A percentile compares a stretch with the other conserved stretches of the same genome.
Conservation (phyloP, 2,888 invertebrate genomes). For the Caenorhabditis zanzibari region DNA sequence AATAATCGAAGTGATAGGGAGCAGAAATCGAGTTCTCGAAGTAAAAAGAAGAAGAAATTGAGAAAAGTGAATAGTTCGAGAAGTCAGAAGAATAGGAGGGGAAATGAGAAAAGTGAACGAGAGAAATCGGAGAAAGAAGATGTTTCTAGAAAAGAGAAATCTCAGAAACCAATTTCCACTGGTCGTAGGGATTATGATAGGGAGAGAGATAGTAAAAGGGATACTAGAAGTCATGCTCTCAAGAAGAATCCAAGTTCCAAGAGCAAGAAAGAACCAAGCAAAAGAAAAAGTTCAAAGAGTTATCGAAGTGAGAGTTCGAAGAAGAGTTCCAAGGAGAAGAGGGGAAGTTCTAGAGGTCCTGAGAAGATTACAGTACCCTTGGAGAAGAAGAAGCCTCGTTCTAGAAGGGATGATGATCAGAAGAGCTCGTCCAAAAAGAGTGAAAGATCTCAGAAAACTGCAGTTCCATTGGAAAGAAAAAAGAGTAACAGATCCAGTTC, state of each 20-base stretch:
- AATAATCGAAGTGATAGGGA: background rate
- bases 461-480: background rate
- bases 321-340: slow-evolving; percentile 2
- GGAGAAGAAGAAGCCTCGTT: background rate
- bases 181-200: background rate
- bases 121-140: slow-evolving; percentile 1
- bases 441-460: background rate
- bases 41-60: slow-evolving; percentile 19
- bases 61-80: slow-evolving; percentile 22
- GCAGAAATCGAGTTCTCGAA: slow-evolving; percentile 2
- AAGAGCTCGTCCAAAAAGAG: background rate
- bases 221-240: background rate
- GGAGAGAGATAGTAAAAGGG: background rate
- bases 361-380: background rate
- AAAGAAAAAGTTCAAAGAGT: background rate
- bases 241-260: background rate
- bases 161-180: background rate
- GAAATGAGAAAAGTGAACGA: background rate
- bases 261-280: background rate
- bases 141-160: background rate
- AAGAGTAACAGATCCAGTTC: slow-evolving; percentile 8
- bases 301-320: background rate
- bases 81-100: slow-evolving; percentile 5
- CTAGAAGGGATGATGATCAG: slow-evolving; percentile 11
- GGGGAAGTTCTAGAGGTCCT: background rate